Evolutionary conservation across 1,140 invertebrate species (phyloP).

Genomic region (Micrasema minimum): DNA sequence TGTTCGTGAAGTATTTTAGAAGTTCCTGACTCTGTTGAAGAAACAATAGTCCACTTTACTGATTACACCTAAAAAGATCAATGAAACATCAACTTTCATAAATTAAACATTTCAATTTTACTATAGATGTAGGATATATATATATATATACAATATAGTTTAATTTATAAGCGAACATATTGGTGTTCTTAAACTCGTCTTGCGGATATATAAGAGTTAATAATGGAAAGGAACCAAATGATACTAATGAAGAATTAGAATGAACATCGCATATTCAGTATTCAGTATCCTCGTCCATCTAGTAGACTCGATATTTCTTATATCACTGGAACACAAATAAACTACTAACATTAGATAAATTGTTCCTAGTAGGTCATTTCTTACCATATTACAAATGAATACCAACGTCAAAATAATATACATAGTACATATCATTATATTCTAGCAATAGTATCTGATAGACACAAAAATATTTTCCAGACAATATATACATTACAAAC

Average conservation of each 20-base stretch:
- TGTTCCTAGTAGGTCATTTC: constrained; percentile 24
- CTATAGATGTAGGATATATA: no score
- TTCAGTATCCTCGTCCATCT: constrained; percentile 2
- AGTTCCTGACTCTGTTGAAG: no score
- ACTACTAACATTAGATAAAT: constrained; percentile 22
- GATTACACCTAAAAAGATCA: no score
- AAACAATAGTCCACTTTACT: no score
- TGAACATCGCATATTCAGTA: constrained; percentile 1
- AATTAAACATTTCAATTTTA: no score
- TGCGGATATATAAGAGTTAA: no score
- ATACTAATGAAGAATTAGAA: no score
- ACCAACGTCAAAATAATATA: constrained; percentile 7
- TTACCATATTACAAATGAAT: constrained; percentile 33
- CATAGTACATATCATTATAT: background rate
- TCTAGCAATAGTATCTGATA: background rate
- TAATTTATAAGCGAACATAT: no score
- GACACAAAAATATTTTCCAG: constrained; percentile 38
- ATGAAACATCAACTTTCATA: no score
- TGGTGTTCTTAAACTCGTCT: no score
- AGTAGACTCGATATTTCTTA: constrained; percentile 1
- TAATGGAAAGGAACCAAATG: background rate
- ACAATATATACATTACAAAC: constrained; percentile 37
- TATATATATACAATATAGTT: no score
- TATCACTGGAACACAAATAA: constrained; percentile 22
- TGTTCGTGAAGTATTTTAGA: no score